These are phyloP conservation scores for Heliocidaris erythrogramma DNA, from an alignment of 35 echinoderm and acorn worm genomes.

Conservation along the genomic window DNA sequence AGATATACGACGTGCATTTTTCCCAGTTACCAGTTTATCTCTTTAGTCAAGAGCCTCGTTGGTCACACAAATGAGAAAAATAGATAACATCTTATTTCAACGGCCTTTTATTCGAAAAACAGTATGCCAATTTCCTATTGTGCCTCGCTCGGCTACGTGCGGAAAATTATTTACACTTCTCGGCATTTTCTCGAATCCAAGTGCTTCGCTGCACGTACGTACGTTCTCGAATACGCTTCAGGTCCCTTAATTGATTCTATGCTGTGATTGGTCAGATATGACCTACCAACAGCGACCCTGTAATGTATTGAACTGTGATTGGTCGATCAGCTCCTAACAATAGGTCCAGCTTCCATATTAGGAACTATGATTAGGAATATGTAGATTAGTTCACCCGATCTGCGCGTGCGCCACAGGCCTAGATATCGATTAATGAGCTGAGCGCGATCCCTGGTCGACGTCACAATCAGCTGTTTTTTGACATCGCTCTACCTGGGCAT, in stretches of 20 bases:
- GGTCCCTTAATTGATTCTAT: not conserved
- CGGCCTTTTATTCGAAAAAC: too few species aligned
- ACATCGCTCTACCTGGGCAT: not conserved
- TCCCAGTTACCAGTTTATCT: too few species aligned
- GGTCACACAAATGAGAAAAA: too few species aligned
- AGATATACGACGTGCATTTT: too few species aligned
- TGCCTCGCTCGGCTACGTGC: not conserved
- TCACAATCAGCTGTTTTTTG: not conserved
- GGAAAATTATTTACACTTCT: not conserved
- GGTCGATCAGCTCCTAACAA: not conserved
- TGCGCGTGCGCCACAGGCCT: not conserved
- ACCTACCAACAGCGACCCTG: not conserved
- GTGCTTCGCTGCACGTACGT: not conserved
- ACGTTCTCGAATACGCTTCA: not conserved
- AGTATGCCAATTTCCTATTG: not conserved
- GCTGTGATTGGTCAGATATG: slow-evolving; percentile 1
- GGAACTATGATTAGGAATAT: not conserved
- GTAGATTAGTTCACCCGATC: not conserved
- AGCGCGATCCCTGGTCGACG: not conserved
- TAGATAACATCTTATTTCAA: too few species aligned
- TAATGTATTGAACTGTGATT: not conserved
- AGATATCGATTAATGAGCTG: not conserved
- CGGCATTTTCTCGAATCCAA: not conserved
- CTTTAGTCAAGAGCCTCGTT: too few species aligned
- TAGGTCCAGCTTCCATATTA: not conserved